These are phyloP conservation scores for Pseudochirops corinnae DNA, from an alignment of 2,797 vertebrate genomes.

Conservation along the genomic window DNA sequence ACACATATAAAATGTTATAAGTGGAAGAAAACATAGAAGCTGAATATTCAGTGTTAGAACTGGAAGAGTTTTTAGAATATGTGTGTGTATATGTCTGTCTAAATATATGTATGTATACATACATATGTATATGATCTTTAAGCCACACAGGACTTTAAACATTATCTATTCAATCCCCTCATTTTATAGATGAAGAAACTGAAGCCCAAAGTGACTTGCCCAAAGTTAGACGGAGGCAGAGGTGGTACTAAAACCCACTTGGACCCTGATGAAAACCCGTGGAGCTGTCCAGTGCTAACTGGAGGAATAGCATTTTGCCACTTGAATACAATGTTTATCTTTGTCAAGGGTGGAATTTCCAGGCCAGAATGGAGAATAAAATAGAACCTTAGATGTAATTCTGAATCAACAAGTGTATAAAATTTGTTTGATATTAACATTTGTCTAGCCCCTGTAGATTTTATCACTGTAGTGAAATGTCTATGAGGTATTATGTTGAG, in stretches of 20 bases:
- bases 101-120: not conserved
- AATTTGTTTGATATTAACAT: not conserved
- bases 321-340: not conserved
- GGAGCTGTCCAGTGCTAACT: not conserved
- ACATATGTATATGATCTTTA: too few relatives aligned
- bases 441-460: not conserved
- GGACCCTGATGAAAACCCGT: not conserved
- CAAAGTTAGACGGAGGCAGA: not conserved
- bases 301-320: not conserved
- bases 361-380: not conserved
- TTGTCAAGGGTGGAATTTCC: not conserved
- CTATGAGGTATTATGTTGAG: not conserved
- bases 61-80: not conserved
- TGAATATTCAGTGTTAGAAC: not conserved
- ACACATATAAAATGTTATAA: not conserved
- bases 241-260: not conserved
- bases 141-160: not conserved
- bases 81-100: not conserved
- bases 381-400: not conserved
- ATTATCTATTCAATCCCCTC: not conserved
- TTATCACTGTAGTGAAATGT: not conserved
- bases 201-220: not conserved
- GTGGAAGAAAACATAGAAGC: not conserved
- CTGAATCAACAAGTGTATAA: conserved; percentile 22
- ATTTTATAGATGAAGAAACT: not conserved